Evolutionary conservation across 2,888 invertebrate species (phyloP), one percentile per base, ranked within the genome.

Genomic region (Synergus japonicus): DNA sequence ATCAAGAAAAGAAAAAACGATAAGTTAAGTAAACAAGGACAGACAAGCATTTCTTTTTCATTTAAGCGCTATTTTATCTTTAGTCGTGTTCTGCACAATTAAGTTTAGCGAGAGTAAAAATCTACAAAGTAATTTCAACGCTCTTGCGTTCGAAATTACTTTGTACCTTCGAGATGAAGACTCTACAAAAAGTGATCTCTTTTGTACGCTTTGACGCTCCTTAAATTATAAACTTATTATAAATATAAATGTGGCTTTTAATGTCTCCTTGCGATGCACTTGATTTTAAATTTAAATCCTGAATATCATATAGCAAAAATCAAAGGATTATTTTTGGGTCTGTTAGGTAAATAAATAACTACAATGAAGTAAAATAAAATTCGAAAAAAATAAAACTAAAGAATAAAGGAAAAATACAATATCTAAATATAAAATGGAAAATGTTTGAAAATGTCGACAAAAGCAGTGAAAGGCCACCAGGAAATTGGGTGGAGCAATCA

Each of bases 401-500:
- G 2, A 58, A 58, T 18, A 18, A 67, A 69, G 13, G 12, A 13
- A 46, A 22, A 15, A 49, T 29, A 46, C 13, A 29, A 69, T 69
- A 49, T 49, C 8, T 15, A 2, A 69, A 49, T 44, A 66, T 67
- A 49, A 29, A 69, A 49, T 2, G 49, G 37, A n/a, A 29, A 49
- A 49, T 12, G 18, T 46, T 69, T 49, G 29, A 49, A 69, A 69
- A 69, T 49, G 49, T 46, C 46, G 69, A 49, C 8, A 8, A 49
- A 69, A 69, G 29, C 69, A n/a, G 49, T 46, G 49, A 69, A 69
- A 22, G 69, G 69, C 49, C 15, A 15, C 2, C 49, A 69, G 69
- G 46, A 69, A 69, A 69, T 69, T 29, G 46, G 15, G 49, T 69
- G 49, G 29, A 49, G 69, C 46, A 69, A 69, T 69, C 46, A 69